phyloP scores from a whole-genome alignment of 1,140 invertebrate genomes.

The Drosophila ambigua region DNA sequence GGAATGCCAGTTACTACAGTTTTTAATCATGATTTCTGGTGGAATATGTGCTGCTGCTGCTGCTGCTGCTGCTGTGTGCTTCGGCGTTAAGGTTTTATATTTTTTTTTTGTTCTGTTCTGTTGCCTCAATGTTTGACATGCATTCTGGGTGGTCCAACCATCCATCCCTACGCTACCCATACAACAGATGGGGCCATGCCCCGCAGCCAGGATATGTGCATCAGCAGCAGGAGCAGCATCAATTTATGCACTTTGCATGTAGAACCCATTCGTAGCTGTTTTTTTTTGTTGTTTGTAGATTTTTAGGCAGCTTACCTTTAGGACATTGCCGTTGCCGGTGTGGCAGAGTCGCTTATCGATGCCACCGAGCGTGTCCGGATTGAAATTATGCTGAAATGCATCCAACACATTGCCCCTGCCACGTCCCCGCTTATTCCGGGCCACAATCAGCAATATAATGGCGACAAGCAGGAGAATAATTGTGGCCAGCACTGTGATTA shows the following conservation, averaged over 20 bases:
- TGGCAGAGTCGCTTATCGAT: slow-evolving; percentile 84
- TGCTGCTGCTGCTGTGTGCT: slow-evolving; percentile 43
- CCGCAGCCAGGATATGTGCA: not conserved
- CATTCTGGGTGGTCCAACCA: slow-evolving; percentile 55
- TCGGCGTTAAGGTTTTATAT: slow-evolving; percentile 26
- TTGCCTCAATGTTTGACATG: slow-evolving; percentile 51
- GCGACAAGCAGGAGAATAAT: slow-evolving; percentile 89
- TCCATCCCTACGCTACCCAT: not conserved
- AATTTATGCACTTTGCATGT: slow-evolving; percentile 58
- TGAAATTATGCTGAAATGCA: slow-evolving; percentile 83
- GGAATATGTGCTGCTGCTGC: slow-evolving; percentile 52
- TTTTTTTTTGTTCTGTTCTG: slow-evolving; percentile 19
- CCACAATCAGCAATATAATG: slow-evolving; percentile 89
- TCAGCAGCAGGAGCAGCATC: too few relatives aligned
- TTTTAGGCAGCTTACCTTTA: slow-evolving; percentile 84
- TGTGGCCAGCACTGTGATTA: slow-evolving; percentile 90
- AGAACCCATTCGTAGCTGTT: slow-evolving; percentile 15
- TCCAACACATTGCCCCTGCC: slow-evolving; percentile 84
- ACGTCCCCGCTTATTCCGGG: slow-evolving; percentile 87
- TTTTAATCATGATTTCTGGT: slow-evolving; percentile 80
- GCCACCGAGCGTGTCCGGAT: slow-evolving; percentile 82
- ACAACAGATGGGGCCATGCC: slow-evolving; percentile 26
- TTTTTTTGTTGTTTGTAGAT: slow-evolving; percentile 5
- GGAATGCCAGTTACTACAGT: slow-evolving; percentile 47
- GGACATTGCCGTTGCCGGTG: slow-evolving; percentile 69